Base-by-base conservation (phyloP, 2,888 invertebrate species). In the Cyclophora albipunctata region DNA sequence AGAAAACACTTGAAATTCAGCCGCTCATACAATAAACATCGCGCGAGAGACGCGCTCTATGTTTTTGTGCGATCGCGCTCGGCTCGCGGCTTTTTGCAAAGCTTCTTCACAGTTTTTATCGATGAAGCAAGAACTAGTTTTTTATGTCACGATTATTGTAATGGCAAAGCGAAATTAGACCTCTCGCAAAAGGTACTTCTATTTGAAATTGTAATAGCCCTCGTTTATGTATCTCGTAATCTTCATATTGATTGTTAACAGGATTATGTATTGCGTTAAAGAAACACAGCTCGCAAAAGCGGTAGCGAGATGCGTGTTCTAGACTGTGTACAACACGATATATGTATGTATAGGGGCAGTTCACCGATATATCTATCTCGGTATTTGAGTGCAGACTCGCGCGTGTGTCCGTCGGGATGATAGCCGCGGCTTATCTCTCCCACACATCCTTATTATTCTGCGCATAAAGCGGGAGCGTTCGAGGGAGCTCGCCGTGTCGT, bases 11-110 rank as follows among this genome's bases (percentile, higher is more conserved):
- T 82, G 83, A 83, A 82, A 84, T 83, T 84, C 83, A 82, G 82
- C 73, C 60, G 69, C 88, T 87, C 87, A 87, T 87, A 81, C 84
- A 87, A 87, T 87, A 87, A 81, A 85, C 87, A 87, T 87, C 69
- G 63, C 59, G 68, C 60, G 63, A 48, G 67, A 64, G 68, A 59
- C 64, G 64, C 65, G 64, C 58, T 64, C 64, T 60, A 53, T 59
- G 73, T 81, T 82, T 81, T 82, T 81, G 75, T 81, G 75, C 69
- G 55, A 7, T 62, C 58, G 45, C 60, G 59, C 61, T 60, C 63
- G 68, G 59, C 60, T 63, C 63, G 67, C 66, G 65, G 71, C 76
- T 82, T 80, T 81, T 80, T 78, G 65, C 55, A 62, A 64, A 59
- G 59, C 62, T 67, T 64, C 62, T 67, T 67, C 58, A 56, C 60